Conservation (phyloP, 2,888 invertebrate genomes). For the Euproctis similis region DNA sequence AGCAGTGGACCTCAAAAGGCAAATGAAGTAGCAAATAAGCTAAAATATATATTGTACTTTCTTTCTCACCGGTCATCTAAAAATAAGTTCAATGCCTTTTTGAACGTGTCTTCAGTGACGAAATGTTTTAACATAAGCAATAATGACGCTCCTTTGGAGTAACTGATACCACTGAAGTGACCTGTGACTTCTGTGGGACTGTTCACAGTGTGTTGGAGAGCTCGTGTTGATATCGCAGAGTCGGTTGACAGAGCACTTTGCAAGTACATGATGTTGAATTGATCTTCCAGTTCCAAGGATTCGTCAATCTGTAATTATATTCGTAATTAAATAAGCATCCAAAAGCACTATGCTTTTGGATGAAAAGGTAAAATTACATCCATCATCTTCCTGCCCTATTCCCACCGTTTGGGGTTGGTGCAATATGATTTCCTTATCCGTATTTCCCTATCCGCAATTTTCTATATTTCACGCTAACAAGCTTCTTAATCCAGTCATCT, state of each 20-base stretch:
- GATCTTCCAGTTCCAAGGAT: constrained; percentile 77
- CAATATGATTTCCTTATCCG: too few species aligned
- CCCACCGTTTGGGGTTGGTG: too few species aligned
- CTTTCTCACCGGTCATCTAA: too few species aligned
- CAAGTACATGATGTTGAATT: constrained; percentile 82
- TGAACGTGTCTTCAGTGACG: constrained; percentile 73
- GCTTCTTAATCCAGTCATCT: too few species aligned
- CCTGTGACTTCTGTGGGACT: constrained; percentile 77
- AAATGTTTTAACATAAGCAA: constrained; percentile 81
- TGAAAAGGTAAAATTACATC: not conserved
- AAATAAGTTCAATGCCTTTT: constrained; percentile 71
- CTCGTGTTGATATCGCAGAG: constrained; percentile 53
- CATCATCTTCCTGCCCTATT: too few species aligned
- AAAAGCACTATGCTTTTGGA: not conserved
- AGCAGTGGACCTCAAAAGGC: too few species aligned
- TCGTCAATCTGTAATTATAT: constrained; percentile 43
- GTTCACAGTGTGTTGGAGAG: constrained; percentile 76
- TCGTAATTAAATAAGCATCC: not conserved
- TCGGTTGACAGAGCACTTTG: constrained; percentile 77
- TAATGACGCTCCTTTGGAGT: constrained; percentile 79
- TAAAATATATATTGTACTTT: too few species aligned
- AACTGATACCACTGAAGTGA: constrained; percentile 81
- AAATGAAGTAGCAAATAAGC: too few species aligned
- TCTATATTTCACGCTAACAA: too few species aligned
- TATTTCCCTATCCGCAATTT: too few species aligned